Conservation (phyloP, 2,797 vertebrate species). For the Chrysocyon brachyurus region DNA sequence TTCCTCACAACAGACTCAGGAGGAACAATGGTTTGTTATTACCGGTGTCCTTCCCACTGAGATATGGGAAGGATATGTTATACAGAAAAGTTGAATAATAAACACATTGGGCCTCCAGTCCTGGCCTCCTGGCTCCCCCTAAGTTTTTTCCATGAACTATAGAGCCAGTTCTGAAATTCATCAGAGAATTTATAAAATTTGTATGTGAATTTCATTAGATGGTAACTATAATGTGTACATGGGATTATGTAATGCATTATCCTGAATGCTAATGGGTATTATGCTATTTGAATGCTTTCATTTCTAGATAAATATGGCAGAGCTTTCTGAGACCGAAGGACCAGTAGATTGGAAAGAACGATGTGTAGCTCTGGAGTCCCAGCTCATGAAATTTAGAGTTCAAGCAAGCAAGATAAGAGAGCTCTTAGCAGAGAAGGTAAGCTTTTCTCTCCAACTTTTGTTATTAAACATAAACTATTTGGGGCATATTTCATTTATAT, state of each 20-base stretch:
- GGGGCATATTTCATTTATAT: neutral
- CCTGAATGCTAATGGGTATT: neutral
- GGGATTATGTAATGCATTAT: neutral
- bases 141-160: neutral
- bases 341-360: conserved; percentile 97
- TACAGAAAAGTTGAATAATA: neutral
- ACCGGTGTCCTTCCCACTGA: neutral
- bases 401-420: conserved; percentile 98
- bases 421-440: conserved; percentile 97
- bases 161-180: neutral
- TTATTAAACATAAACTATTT: neutral
- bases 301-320: conserved; percentile 92
- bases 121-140: neutral
- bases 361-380: conserved; percentile 95
- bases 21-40: neutral
- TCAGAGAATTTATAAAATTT: conserved; percentile 39
- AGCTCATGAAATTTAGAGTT: conserved; percentile 97
- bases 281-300: conserved; percentile 36
- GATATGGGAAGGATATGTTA: neutral
- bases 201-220: neutral
- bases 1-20: neutral
- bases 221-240: neutral
- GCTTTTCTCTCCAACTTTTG: conserved; percentile 51
- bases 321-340: conserved; percentile 92
- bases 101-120: neutral